Evolutionary conservation across 2,888 invertebrate species (phyloP), one percentile per base, ranked within the genome.

Genomic region (Drosophila histrio): DNA sequence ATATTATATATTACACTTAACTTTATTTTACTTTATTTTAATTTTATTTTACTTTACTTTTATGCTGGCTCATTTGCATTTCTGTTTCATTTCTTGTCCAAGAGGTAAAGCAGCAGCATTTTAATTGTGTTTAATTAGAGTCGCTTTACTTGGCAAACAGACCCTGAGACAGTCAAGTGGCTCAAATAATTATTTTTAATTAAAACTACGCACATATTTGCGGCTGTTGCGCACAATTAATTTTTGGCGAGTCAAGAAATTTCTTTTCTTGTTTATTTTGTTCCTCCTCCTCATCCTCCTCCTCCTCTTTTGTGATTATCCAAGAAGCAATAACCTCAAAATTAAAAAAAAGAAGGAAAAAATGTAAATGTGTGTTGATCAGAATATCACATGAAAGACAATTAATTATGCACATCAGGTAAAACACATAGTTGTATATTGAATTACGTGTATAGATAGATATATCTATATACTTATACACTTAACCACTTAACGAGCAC

Each of bases 101-200:
- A 63, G 15, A 24, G 17, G 15, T 36, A 43, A 21, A 24, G 32
- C 63, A 61, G 52, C 47, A 65, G 60, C 44, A 70, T 74, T 80
- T 87, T 79, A 81, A 85, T 85, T 77, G 73, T 72, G 76, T 82
- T 87, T 84, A 87, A 84, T 87, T 87, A 84, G 79, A 72, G 74
- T 76, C 62, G 73, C 59, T 66, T 66, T 78, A 67, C 72, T 69
- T 66, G 30, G 41, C 65, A 60, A 58, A 59, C 60, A 59, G 41
- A 28, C 24, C 11, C 9, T 9, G 11, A 36, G 9, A 17, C 9
- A 22, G 22, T 38, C 34, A 58, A 43, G 44, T 64, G 62, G 47
- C 66, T 64, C 49, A 72, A 81, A 72, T 78, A 77, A 85, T 84
- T 87, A 79, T 74, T 66, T 66, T 84, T 84, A 87, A 85, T 87